Evolutionary conservation across 2,888 invertebrate genomes (phyloP).

Genomic region (Labia minor): DNA sequence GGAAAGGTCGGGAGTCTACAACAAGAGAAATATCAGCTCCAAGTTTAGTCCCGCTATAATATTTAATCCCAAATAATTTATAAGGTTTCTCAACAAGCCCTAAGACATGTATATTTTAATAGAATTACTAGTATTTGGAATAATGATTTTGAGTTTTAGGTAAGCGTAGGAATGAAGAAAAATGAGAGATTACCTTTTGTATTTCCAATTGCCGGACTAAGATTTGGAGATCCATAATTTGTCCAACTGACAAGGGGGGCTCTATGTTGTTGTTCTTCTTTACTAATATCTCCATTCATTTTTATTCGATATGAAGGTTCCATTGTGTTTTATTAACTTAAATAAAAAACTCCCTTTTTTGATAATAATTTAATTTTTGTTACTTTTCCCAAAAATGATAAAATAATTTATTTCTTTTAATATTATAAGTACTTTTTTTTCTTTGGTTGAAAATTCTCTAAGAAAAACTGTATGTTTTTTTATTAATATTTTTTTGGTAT

Average conservation of each 20-base stretch:
- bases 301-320: neutral
- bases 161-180: too few relatives aligned
- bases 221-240: neutral
- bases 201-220: neutral
- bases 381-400: neutral
- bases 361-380: neutral
- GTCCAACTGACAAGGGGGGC: neutral
- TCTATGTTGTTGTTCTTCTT: neutral
- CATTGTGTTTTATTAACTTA: neutral
- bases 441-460: neutral
- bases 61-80: too few relatives aligned
- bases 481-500: neutral
- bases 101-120: too few relatives aligned
- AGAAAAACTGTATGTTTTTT: neutral
- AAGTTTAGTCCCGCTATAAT: too few relatives aligned
- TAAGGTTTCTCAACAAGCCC: too few relatives aligned
- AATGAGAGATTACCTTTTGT: neutral
- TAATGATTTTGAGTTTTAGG: too few relatives aligned
- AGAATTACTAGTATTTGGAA: too few relatives aligned
- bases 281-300: neutral
- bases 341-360: too few relatives aligned
- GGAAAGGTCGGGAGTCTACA: too few relatives aligned
- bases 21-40: too few relatives aligned
- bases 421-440: neutral
- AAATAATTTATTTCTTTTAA: too few relatives aligned